Conservation (phyloP, 2,888 invertebrate species). For the Erebia palarica region DNA sequence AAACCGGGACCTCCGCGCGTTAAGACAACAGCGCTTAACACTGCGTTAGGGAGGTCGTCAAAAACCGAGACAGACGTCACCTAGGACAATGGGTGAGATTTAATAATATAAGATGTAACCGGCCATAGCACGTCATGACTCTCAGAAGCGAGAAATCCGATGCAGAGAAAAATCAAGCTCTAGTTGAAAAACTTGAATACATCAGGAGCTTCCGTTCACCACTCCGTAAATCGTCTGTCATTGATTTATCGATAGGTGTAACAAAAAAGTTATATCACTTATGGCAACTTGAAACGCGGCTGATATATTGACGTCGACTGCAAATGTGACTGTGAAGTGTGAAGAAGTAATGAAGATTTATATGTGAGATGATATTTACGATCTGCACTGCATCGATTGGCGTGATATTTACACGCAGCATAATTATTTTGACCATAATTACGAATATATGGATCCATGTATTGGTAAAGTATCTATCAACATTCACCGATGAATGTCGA, state of each 20-base stretch:
- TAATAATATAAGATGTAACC: no score
- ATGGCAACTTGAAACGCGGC: conserved; percentile 2
- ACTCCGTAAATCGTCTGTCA: neutral
- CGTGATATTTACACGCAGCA: neutral
- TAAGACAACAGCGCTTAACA: no score
- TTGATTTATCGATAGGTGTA: conserved; percentile 6
- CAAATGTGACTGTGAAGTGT: conserved; percentile 2
- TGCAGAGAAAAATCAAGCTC: no score
- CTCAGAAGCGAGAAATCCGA: no score
- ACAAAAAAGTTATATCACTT: conserved; percentile 10
- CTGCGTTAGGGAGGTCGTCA: no score
- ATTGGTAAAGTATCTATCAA: neutral
- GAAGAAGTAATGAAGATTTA: conserved; percentile 12
- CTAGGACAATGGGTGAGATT: no score
- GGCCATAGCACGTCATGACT: no score
- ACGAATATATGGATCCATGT: no score
- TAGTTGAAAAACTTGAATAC: no score
- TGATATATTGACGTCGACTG: conserved; percentile 9
- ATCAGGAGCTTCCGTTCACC: neutral
- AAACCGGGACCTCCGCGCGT: no score
- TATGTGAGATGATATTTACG: neutral
- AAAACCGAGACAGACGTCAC: no score
- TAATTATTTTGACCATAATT: no score
- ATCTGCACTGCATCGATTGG: neutral
- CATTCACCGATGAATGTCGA: neutral